These are phyloP conservation scores for Nothocercus nigrocapillus DNA, from an alignment of 2,113 vertebrate species.

Conservation along the genomic window DNA sequence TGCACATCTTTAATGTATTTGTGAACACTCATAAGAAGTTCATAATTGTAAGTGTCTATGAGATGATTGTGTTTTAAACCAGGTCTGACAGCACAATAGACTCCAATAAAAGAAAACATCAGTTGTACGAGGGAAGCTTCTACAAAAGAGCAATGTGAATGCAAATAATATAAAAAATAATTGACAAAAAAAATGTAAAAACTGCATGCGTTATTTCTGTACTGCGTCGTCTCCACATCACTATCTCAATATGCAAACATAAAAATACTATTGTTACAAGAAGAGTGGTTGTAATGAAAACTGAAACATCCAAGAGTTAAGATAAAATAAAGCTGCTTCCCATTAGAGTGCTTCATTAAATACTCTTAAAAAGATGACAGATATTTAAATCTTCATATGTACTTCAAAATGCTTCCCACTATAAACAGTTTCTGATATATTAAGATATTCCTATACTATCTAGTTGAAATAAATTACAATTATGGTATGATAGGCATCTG, in stretches of 20 bases:
- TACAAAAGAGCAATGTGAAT: conserved; percentile 22
- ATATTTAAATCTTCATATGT: neutral
- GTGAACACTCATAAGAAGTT: conserved; percentile 62
- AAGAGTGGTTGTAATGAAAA: conserved; percentile 24
- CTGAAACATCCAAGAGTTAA: neutral
- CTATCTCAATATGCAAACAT: conserved; percentile 31
- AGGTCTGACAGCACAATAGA: conserved; percentile 75
- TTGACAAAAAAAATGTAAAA: conserved; percentile 35
- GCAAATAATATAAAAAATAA: conserved; percentile 39
- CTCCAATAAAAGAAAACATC: conserved; percentile 61
- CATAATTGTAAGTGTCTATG: conserved; percentile 71
- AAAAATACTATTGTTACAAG: conserved; percentile 15
- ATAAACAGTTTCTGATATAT: neutral
- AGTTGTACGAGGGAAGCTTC: neutral
- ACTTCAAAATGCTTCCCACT: neutral
- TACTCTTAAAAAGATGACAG: neutral
- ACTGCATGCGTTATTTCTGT: neutral
- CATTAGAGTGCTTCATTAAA: neutral
- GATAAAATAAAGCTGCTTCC: neutral
- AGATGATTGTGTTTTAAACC: conserved; percentile 74
- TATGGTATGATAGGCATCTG: neutral
- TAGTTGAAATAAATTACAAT: neutral
- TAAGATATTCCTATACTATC: neutral
- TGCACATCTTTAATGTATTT: conserved; percentile 69
- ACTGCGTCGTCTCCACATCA: neutral